Evolutionary conservation across 2,797 vertebrate genomes (phyloP).

Genomic region (Cyprinella venusta): DNA sequence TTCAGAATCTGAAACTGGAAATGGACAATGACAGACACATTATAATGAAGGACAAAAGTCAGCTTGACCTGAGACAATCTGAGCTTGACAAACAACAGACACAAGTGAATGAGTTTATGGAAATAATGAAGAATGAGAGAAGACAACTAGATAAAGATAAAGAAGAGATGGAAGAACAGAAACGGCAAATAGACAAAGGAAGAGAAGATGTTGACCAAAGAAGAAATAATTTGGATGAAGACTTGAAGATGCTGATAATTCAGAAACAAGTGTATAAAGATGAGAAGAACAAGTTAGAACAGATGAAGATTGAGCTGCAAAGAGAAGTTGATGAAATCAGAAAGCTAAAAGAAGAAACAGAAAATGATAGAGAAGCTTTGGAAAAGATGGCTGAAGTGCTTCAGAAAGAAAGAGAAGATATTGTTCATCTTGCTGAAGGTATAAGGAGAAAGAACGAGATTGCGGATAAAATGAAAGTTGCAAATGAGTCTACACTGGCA

Average conservation of each 20-base stretch:
- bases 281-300: background rate
- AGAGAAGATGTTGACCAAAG: background rate
- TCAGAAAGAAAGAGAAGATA: constrained; percentile 28
- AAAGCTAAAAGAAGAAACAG: background rate
- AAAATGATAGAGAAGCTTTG: constrained; percentile 13
- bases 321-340: background rate
- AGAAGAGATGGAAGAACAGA: background rate
- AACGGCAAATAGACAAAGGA: background rate
- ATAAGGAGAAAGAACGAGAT: background rate
- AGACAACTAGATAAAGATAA: constrained; percentile 1
- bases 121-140: background rate
- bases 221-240: background rate
- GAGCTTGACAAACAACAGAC: constrained; percentile 10
- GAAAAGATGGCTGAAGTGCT: constrained; percentile 22
- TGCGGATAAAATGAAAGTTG: background rate
- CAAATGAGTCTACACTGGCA: background rate
- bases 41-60: constrained; percentile 1
- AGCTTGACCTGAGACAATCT: constrained; percentile 7
- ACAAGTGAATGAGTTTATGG: background rate
- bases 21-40: background rate
- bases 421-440: background rate
- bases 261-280: background rate
- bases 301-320: background rate
- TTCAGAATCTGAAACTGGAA: background rate
- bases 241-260: background rate